Base-by-base conservation (phyloP, 2,797 vertebrate species). In the Lates japonicus region DNA sequence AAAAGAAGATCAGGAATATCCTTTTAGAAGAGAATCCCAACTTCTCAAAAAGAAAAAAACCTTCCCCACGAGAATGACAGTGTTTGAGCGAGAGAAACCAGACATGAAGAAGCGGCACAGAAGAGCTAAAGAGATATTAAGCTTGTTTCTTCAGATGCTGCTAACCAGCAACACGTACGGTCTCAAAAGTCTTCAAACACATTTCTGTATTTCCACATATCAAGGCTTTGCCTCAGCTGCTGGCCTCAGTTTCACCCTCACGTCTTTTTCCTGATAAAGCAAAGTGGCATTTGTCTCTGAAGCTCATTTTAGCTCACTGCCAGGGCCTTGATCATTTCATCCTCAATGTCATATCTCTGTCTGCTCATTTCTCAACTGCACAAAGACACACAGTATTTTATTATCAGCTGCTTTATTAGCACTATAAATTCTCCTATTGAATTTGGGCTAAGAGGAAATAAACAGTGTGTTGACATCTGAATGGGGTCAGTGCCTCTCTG, bases 221-320 rank as follows among this genome's bases (percentile, higher is more conserved):
- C 16, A 12, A 57, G 33, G 29, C 12, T 35, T 48, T 41, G 5
- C 13, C 31, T 76, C 41, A 48, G 58, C 59, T 48, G 65, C 55
- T 63, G 48, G 41, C 55, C 46, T 10, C 39, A 59, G 4, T 70
- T 76, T 81, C 74, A 88, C n/a, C 70, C 14, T 51, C 0, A 0
- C 8, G 12, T 54, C 10, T 37, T 67, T 41, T 14, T 42, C 41
- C 55, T 46, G 25, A 70, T 70, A 6, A 46, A 31, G 41, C 35
- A 39, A 25, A 70, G 63, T 59, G 46, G 4, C 19, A 16, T 62
- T 58, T 77, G 5, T 71, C 46, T 57, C 59, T 22, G 25, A 66
- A 59, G 35, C n/a, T 63, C 31, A 57, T 58, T 77, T 75, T 14
- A 63, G 4, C 33, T 55, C 9, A 11, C 35, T 2, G 1, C 41